Base-by-base conservation (phyloP, 2,888 invertebrate species). In the Gisinianus flammeolus region DNA sequence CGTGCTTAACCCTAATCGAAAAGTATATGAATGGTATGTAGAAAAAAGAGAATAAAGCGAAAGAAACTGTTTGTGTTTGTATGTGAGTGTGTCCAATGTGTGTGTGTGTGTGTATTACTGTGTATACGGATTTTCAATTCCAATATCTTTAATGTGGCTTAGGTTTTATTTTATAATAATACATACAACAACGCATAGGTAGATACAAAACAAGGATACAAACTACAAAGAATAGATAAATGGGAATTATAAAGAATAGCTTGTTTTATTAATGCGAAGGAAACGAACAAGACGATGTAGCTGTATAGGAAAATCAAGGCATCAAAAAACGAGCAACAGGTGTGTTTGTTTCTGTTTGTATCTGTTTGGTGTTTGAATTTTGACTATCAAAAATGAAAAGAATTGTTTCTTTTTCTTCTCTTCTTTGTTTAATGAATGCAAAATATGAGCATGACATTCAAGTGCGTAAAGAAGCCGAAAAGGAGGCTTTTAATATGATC, bases 401-500 rank as follows among this genome's bases (percentile, higher is more conserved):
- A 68, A 68, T 44, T 24, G 68, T 44, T 68, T 68, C 24, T 68
- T 68, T 68, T 8, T 8, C 44, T 26, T 16, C 28, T 26, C 64
- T 64, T 64, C 64, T 64, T 24, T 26, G 8, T 67, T 44, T 68
- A 44, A 68, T 68, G 68, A 68, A 68, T 68, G 68, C 68, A 68
- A 68, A 68, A 68, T 68, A 68, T 68, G 68, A 68, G 28, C 35
- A 44, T 68, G 68, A 31, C 62, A 62, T 28, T 28, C 28, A 35
- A 73, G 31, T 30, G 71, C 33, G 35, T 62, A 35, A 62, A 62
- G 62, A 31, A 73, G 68, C 62, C 73, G 73, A 62, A 73, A 73
- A 62, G 24, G 24, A 58, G 70, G 24, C 33, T 62, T 31, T 24
- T 33, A 62, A 44, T 68, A 44, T 68, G 68, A 68, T 33, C 44